Evolutionary conservation across 2,113 vertebrate genomes (phyloP).

Genomic region (Myotis yumanensis): DNA sequence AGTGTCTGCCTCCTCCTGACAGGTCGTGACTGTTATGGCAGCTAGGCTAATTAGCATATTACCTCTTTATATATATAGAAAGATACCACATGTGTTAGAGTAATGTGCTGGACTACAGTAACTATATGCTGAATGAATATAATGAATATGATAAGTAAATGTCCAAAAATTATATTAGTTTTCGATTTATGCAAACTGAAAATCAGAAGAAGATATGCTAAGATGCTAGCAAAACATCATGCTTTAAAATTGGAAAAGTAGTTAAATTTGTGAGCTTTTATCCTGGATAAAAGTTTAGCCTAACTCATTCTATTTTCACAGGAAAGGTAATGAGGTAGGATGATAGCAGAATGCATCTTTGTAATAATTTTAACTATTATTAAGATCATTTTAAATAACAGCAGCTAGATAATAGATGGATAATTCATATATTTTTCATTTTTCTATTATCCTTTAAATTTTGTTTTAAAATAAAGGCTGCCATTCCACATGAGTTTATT

Average conservation of each 20-base stretch:
- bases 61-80: too few relatives aligned
- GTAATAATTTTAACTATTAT: neutral
- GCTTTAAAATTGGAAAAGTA: neutral
- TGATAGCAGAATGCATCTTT: neutral
- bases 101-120: neutral
- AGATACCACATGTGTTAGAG: neutral
- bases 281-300: neutral
- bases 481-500: neutral
- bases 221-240: neutral
- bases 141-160: neutral
- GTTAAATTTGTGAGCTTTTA: neutral
- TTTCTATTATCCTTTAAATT: neutral
- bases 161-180: neutral
- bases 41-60: too few relatives aligned
- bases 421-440: neutral
- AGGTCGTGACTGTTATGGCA: too few relatives aligned
- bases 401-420: neutral
- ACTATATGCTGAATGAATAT: neutral
- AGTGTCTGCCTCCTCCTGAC: too few relatives aligned
- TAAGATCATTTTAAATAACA: neutral
- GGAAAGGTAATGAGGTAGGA: neutral
- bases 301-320: neutral
- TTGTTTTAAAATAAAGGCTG: slow-evolving; percentile 6
- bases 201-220: neutral
- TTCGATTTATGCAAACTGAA: neutral